These are phyloP conservation scores for Pristionchus maxplancki DNA, from an alignment of 2,888 invertebrate species.

Conservation along the genomic window DNA sequence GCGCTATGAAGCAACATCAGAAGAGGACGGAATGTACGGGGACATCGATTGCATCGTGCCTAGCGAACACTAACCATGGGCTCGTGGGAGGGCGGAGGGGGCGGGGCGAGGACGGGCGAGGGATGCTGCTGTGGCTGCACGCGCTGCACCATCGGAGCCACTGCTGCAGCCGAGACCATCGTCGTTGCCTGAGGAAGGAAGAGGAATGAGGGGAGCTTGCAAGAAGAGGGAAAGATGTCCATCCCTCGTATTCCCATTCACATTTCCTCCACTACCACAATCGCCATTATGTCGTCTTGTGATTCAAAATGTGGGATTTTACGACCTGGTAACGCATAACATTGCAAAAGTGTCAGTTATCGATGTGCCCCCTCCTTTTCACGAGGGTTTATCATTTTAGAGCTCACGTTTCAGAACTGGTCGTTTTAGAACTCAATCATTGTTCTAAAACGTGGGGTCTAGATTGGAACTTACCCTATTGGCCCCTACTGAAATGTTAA, in stretches of 20 bases:
- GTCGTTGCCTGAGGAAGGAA: neutral
- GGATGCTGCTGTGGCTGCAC: neutral
- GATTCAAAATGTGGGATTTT: neutral
- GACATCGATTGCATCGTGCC: neutral
- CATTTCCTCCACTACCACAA: neutral
- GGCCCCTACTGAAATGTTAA: too few relatives aligned
- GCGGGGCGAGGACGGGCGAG: neutral
- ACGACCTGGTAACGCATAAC: neutral
- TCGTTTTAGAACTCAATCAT: too few relatives aligned
- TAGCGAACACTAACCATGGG: slow-evolving; percentile 10
- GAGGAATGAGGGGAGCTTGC: neutral
- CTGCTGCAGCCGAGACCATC: neutral
- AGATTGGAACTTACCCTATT: too few relatives aligned
- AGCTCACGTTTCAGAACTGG: too few relatives aligned
- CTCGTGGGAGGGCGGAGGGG: neutral
- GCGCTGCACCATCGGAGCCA: neutral
- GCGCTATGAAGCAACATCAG: neutral
- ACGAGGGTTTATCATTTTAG: too few relatives aligned
- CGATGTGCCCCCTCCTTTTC: neutral
- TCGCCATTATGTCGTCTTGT: neutral
- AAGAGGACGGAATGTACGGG: neutral
- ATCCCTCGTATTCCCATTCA: neutral
- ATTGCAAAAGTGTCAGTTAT: neutral
- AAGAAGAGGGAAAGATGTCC: neutral
- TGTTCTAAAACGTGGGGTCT: too few relatives aligned